These are phyloP conservation scores for Eubucco bourcierii DNA, from an alignment of 2,113 vertebrate genomes.

Conservation along the genomic window DNA sequence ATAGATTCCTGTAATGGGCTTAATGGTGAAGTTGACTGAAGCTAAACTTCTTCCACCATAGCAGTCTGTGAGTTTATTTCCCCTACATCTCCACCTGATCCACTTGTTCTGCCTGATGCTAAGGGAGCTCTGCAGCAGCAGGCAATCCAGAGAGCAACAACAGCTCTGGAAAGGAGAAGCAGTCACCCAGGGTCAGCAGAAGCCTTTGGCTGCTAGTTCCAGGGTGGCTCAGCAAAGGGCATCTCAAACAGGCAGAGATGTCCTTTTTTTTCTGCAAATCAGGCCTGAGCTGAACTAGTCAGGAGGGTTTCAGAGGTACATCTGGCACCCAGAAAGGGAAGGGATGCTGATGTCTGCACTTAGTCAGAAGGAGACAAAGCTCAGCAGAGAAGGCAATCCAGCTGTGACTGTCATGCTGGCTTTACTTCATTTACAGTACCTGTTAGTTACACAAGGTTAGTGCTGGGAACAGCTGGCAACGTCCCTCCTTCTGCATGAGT, in stretches of 20 bases:
- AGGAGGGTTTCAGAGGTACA: not conserved
- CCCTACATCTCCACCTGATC: not conserved
- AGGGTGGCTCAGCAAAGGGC: not conserved
- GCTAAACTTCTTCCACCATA: slow-evolving; percentile 6
- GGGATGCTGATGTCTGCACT: not conserved
- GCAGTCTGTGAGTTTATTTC: slow-evolving; percentile 39
- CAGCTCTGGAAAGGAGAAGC: not conserved
- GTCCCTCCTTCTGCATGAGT: not conserved
- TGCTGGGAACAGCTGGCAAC: slow-evolving; percentile 2
- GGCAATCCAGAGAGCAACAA: not conserved
- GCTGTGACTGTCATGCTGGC: slow-evolving; percentile 38
- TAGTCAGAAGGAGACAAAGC: not conserved
- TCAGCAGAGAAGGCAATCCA: not conserved
- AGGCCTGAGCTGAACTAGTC: not conserved
- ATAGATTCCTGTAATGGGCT: not conserved
- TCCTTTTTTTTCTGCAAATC: not conserved
- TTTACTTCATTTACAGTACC: slow-evolving; percentile 18
- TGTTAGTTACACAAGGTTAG: not conserved
- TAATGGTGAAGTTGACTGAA: slow-evolving; percentile 22
- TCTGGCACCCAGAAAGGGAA: not conserved
- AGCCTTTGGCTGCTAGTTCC: not conserved
- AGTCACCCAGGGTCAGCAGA: not conserved
- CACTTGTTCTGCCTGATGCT: slow-evolving; percentile 30
- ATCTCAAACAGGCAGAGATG: not conserved
- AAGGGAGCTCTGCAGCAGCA: slow-evolving; percentile 29